These are phyloP conservation scores for Watsonalla cultraria DNA, from an alignment of 2,888 invertebrate species.

Conservation along the genomic window DNA sequence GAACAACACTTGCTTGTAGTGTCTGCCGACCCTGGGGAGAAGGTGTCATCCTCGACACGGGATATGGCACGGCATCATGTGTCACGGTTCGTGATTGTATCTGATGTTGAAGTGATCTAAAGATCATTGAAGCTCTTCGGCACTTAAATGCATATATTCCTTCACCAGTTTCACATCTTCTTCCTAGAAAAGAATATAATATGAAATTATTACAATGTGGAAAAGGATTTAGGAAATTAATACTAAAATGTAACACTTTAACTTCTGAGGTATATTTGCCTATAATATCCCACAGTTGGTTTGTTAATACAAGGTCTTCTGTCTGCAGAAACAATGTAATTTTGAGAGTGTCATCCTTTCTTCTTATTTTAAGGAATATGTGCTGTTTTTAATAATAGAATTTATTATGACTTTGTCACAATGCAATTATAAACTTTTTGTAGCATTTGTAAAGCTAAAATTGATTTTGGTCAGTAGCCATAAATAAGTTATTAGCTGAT, in stretches of 20 bases:
- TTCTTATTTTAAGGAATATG: no score
- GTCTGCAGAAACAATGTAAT: no score
- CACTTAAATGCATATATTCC: slow-evolving; percentile 97
- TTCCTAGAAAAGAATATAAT: slow-evolving; percentile 63
- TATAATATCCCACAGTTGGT: no score
- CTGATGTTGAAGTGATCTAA: slow-evolving; percentile 91
- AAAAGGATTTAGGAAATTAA: not conserved
- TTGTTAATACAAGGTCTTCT: no score
- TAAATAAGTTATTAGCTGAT: no score
- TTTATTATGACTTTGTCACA: no score
- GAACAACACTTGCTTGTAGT: slow-evolving; percentile 62
- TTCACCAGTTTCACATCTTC: slow-evolving; percentile 92
- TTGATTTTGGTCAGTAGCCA: no score
- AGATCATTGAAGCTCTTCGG: slow-evolving; percentile 90
- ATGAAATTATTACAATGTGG: not conserved
- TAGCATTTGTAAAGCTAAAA: no score
- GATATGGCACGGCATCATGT: slow-evolving; percentile 56
- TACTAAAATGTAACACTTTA: not conserved
- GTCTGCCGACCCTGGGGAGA: slow-evolving; percentile 61
- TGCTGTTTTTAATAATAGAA: no score
- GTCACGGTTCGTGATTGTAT: slow-evolving; percentile 83
- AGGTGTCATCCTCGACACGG: slow-evolving; percentile 57
- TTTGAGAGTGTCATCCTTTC: no score
- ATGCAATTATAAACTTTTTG: no score
- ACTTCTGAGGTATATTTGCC: no score